A percentile compares a stretch with the other conserved stretches of the same genome.
Evolutionary conservation across 2,888 invertebrate species (phyloP).

Genomic region (Molorchus minor): DNA sequence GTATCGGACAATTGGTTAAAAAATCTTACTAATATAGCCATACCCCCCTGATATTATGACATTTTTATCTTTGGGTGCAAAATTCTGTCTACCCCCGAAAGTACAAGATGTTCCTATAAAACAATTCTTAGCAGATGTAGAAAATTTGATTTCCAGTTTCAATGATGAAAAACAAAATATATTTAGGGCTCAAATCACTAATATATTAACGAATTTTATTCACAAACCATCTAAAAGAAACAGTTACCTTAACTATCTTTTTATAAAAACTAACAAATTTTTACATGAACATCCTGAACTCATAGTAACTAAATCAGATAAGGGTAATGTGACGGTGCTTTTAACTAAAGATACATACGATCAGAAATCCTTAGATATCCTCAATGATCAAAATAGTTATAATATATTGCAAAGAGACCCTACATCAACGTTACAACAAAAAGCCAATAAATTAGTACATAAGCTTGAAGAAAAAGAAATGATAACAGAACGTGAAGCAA

Average conservation of each 20-base stretch:
- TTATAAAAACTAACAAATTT: conserved; percentile 18
- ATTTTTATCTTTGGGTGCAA: conserved; percentile 28
- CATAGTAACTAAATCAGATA: conserved; percentile 17
- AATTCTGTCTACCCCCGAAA: conserved; percentile 20
- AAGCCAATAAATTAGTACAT: conserved; percentile 7
- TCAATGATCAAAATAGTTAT: conserved; percentile 18
- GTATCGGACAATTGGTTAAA: too few relatives aligned
- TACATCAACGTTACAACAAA: conserved; percentile 14
- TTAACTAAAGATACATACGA: conserved; percentile 25
- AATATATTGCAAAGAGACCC: not conserved
- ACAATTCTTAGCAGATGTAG: conserved; percentile 24
- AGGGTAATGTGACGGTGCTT: conserved; percentile 25
- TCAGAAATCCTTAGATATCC: not conserved
- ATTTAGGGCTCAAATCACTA: conserved; percentile 15
- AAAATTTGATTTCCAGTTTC: conserved; percentile 18
- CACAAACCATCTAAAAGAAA: not conserved
- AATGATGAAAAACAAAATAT: conserved; percentile 1
- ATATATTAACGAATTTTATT: conserved; percentile 22
- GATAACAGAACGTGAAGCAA: not conserved
- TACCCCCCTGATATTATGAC: conserved; percentile 27
- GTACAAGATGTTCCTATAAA: conserved; percentile 1
- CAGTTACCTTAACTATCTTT: not conserved
- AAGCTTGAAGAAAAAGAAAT: not conserved
- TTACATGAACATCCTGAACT: conserved; percentile 19
- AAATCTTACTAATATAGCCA: conserved; percentile 27